Evolutionary conservation across 2,113 vertebrate species (phyloP).

Genomic region (Phalacrocorax aristotelis): DNA sequence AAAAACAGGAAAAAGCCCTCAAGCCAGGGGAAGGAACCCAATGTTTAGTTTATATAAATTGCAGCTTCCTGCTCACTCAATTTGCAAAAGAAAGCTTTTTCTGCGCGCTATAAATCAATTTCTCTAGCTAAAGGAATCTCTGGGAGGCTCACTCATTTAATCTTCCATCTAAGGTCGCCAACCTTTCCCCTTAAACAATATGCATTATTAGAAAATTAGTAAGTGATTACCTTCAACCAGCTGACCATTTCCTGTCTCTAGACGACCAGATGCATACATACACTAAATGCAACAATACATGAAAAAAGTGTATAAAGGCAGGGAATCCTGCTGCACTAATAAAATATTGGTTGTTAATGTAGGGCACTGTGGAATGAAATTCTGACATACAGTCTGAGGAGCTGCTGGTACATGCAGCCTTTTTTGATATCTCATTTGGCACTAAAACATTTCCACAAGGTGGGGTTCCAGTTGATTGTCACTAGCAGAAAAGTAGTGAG

Average conservation of each 20-base stretch:
- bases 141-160: not conserved
- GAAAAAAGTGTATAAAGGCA: not conserved
- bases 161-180: not conserved
- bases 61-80: not conserved
- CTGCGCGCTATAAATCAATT: constrained; percentile 30
- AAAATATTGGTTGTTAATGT: not conserved
- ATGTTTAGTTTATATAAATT: constrained; percentile 61
- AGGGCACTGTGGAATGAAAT: not conserved
- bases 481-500: not conserved
- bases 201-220: not conserved
- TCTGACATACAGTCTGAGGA: not conserved
- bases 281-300: not conserved
- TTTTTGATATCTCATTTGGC: not conserved
- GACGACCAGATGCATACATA: not conserved
- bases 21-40: not conserved
- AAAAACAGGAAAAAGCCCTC: not conserved
- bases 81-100: constrained; percentile 37
- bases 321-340: not conserved
- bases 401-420: not conserved
- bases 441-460: not conserved
- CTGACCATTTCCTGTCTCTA: not conserved
- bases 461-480: not conserved
- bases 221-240: not conserved
- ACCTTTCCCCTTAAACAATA: not conserved
- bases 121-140: not conserved